Conservation (phyloP, 1,140 invertebrate species). For the Colletes latitarsis region DNA sequence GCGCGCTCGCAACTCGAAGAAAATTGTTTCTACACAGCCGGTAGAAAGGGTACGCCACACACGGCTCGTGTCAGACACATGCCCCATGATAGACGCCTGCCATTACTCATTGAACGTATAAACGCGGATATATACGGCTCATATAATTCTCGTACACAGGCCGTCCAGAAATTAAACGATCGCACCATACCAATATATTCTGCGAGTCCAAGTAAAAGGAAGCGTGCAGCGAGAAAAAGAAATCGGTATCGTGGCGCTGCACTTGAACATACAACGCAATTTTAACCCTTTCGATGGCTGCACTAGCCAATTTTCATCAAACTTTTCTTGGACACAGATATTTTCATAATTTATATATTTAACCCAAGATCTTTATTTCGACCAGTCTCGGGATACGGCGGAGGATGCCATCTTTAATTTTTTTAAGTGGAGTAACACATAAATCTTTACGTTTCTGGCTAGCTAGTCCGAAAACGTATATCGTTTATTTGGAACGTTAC, state of each 20-base stretch:
- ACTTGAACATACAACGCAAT: too few species aligned
- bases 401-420: too few species aligned
- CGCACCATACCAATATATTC: not conserved
- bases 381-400: too few species aligned
- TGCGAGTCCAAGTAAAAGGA: not conserved
- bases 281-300: too few species aligned
- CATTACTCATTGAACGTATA: constrained; percentile 69
- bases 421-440: too few species aligned
- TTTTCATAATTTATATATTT: too few species aligned
- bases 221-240: not conserved
- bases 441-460: too few species aligned
- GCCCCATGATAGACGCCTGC: constrained; percentile 69
- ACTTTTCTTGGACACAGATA: too few species aligned
- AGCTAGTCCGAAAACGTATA: too few species aligned
- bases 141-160: constrained; percentile 41
- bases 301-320: too few species aligned
- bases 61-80: constrained; percentile 63
- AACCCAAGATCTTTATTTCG: too few species aligned
- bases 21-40: constrained; percentile 61
- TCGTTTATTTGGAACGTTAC: too few species aligned
- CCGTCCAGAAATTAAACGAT: constrained; percentile 19
- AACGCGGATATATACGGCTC: constrained; percentile 57
- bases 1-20: constrained; percentile 45
- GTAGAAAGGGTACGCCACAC: constrained; percentile 43
- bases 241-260: not conserved